These are phyloP conservation scores for Halcyon badia DNA, from an alignment of 2,797 vertebrate species.

Conservation along the genomic window DNA sequence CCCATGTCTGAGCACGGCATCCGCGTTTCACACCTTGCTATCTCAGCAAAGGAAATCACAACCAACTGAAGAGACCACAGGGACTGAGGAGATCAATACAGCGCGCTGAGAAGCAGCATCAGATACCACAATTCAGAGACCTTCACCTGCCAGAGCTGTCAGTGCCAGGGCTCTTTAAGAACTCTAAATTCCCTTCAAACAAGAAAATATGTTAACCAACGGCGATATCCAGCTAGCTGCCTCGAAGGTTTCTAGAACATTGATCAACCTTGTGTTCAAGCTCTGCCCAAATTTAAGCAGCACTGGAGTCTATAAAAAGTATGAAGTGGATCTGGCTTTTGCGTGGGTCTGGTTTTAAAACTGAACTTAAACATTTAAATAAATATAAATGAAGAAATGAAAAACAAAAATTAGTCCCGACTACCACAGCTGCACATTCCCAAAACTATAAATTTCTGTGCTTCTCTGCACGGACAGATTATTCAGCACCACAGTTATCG, in stretches of 20 bases:
- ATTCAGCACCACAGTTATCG: background rate
- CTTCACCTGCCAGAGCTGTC: background rate
- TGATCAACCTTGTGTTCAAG: background rate
- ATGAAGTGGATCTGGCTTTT: background rate
- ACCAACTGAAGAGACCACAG: background rate
- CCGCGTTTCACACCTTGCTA: background rate
- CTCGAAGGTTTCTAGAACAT: background rate
- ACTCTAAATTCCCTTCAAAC: background rate
- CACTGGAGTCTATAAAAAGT: background rate
- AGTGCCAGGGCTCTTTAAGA: background rate
- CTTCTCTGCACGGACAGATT: background rate
- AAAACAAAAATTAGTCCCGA: background rate
- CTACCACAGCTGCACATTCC: background rate
- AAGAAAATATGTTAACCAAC: background rate
- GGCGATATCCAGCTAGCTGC: background rate
- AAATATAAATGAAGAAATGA: background rate
- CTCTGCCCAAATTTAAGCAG: background rate
- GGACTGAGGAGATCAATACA: background rate
- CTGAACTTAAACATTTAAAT: background rate
- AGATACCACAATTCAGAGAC: background rate
- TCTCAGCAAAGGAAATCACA: background rate
- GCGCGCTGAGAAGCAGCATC: background rate
- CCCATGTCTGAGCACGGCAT: rapidly evolving
- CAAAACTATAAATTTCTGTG: background rate
- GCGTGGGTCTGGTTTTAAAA: background rate